Conservation (phyloP, 1,140 invertebrate genomes). For the Antheraea pernyi region DNA sequence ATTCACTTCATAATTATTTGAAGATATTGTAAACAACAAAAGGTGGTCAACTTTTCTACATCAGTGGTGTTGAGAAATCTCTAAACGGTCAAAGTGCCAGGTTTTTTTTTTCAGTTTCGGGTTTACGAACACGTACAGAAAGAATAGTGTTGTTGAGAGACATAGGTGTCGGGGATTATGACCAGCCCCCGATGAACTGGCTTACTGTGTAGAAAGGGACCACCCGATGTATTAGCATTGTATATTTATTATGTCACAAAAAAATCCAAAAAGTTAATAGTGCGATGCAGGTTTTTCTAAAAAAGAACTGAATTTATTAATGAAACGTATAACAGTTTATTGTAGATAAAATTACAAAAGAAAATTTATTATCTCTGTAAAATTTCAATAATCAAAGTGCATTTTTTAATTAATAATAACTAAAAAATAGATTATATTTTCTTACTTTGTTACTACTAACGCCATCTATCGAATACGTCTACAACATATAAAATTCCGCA, state of each 20-base stretch:
- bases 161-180: slow-evolving; percentile 30
- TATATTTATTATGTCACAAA: background rate
- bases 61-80: slow-evolving; percentile 27
- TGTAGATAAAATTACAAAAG: too few species aligned
- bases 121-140: slow-evolving; percentile 40
- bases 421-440: too few species aligned
- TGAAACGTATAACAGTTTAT: too few species aligned
- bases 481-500: too few species aligned
- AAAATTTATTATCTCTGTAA: too few species aligned
- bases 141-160: slow-evolving; percentile 41
- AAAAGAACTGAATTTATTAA: background rate
- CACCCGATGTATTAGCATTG: slow-evolving; percentile 22
- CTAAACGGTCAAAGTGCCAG: slow-evolving; percentile 51
- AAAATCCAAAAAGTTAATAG: slow-evolving; percentile 30
- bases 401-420: too few species aligned
- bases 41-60: too few species aligned
- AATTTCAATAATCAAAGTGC: too few species aligned
- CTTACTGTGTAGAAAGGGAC: slow-evolving; percentile 52
- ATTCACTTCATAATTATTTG: too few species aligned
- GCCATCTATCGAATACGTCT: too few species aligned
- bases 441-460: too few species aligned
- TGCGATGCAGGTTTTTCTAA: slow-evolving; percentile 31
- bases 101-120: slow-evolving; percentile 49
- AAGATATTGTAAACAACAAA: too few species aligned
- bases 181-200: slow-evolving; percentile 48